Evolutionary conservation across 2,888 invertebrate species (phyloP), one percentile per base, ranked within the genome.

Genomic region (Thymelicus acteon): DNA sequence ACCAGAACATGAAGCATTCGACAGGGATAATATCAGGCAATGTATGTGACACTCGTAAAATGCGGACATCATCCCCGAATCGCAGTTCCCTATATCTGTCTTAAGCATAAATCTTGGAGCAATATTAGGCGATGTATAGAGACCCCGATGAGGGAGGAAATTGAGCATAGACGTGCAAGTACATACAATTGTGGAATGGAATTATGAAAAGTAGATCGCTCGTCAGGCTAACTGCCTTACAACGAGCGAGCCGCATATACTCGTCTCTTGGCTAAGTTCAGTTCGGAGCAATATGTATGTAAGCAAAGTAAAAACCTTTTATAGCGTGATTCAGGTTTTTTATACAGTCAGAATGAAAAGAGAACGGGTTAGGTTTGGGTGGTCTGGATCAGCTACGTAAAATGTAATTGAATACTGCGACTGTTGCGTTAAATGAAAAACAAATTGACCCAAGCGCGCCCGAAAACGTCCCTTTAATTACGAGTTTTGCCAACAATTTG

Each of bases 51-150:
- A 61, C 15, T 13, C 60, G 13, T 61, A 61, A 61, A 61, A 61
- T 24, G 60, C 60, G 60, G 60, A 61, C 60, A 61, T 61, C 60
- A 61, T 61, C 44, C 44, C 60, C 19, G 44, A 47, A 61, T 58
- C 58, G 40, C 44, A 24, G 60, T 44, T 61, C 44, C 47, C 24
- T 31, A 19, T 52, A 49, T 49, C 15, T 49, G 49, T 52, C 49
- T 19, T 15, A 19, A 52, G 19, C 49, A 19, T 52, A 15, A 52
- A 52, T 52, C 49, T 52, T 52, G 19, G 49, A 19, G 8, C 49
- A 52, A 52, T 19, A 19, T 52, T 19, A 19, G 19, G 19, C 19
- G 2, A 19, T 19, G 19, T 19, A 52, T 52, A 52, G 19, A 52
- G 7, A 52, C 15, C 15, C 19, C 49, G 7, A 7, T 49, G n/a